Evolutionary conservation across 2,888 invertebrate species (phyloP).

Genomic region (Tetranychus piercei): DNA sequence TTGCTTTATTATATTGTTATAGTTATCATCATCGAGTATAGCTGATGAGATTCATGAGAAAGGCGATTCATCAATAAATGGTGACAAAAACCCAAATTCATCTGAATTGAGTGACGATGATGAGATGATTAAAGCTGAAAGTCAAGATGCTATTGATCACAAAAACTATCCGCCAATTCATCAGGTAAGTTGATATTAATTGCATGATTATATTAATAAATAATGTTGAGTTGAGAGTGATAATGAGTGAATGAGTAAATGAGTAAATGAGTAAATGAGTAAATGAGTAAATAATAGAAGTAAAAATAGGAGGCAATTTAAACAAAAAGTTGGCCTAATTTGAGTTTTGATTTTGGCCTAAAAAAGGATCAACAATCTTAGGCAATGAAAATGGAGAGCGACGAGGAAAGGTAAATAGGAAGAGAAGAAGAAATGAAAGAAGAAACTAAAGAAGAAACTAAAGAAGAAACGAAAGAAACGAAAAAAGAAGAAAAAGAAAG

Average conservation of each 20-base stretch:
- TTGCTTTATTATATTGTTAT: neutral
- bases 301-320: neutral
- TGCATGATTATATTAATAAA: neutral
- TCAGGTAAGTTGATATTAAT: constrained; percentile 14
- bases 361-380: neutral
- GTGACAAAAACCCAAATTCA: neutral
- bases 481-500: neutral
- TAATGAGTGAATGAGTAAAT: neutral
- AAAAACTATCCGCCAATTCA: constrained; percentile 15
- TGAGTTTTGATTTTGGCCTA: neutral
- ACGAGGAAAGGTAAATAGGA: neutral
- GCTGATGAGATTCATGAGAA: constrained; percentile 12
- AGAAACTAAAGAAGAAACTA: too few relatives aligned
- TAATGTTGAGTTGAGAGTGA: too few relatives aligned
- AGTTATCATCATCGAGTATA: neutral
- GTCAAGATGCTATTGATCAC: constrained; percentile 18
- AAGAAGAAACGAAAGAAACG: neutral
- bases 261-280: neutral
- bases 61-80: neutral
- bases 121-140: constrained; percentile 19
- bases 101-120: constrained; percentile 12
- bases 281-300: neutral
- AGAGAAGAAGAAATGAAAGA: neutral
- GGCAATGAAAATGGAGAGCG: neutral
- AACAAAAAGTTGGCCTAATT: neutral